Percentiles rank a stretch among this genome's conserved stretches.
Evolutionary conservation across 2,888 invertebrate species (phyloP).

Genomic region (Caenorhabditis sinica): DNA sequence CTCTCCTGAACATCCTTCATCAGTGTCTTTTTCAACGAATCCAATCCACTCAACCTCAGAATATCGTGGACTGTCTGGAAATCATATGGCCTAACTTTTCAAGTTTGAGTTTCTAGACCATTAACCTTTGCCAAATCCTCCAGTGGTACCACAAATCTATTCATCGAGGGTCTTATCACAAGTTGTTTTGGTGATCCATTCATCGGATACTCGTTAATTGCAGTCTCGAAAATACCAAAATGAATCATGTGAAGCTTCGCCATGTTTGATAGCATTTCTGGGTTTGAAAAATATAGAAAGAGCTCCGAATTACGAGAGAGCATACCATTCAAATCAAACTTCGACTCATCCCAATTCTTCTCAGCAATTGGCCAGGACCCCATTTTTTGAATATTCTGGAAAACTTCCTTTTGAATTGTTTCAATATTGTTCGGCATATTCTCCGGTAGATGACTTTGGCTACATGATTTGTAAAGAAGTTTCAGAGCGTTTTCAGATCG

Average conservation of each 20-base stretch:
- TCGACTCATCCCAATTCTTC: slow-evolving; percentile 13
- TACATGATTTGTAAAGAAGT: not conserved
- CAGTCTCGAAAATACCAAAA: slow-evolving; percentile 31
- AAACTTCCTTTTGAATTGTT: not conserved
- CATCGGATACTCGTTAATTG: slow-evolving; percentile 9
- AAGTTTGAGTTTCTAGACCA: not conserved
- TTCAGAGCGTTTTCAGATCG: slow-evolving; percentile 27
- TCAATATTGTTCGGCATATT: not conserved
- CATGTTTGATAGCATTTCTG: slow-evolving; percentile 46
- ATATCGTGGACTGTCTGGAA: not conserved
- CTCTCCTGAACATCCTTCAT: slow-evolving; percentile 2
- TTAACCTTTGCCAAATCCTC: slow-evolving; percentile 7
- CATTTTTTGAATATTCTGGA: slow-evolving; percentile 35
- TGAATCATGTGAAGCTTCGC: slow-evolving; percentile 6
- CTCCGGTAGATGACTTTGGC: not conserved
- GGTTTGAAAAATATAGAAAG: not conserved
- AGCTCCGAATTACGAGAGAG: not conserved
- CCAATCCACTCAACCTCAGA: not conserved
- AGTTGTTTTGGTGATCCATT: slow-evolving; percentile 16
- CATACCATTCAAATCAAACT: slow-evolving; percentile 38
- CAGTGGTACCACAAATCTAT: not conserved
- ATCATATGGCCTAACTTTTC: not conserved
- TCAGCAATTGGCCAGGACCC: slow-evolving; percentile 40
- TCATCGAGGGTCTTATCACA: slow-evolving; percentile 1
- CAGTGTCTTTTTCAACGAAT: not conserved